These are phyloP conservation scores for Gerris lacustris DNA, from an alignment of 2,888 invertebrate genomes.

Conservation along the genomic window DNA sequence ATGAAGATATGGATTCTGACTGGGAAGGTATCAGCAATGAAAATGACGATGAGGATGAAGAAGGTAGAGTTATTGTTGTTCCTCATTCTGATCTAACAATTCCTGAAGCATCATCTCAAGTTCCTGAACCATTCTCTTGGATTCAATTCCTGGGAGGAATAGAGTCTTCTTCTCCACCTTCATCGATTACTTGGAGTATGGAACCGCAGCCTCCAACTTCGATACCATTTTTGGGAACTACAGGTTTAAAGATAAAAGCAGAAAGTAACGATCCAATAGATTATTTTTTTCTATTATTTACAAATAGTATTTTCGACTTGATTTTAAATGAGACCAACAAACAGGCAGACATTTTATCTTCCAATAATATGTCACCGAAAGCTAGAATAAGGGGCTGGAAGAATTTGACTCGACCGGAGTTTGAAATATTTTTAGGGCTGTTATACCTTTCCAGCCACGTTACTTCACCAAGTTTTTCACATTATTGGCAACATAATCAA, in stretches of 20 bases:
- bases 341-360: background rate
- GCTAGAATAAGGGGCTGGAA: background rate
- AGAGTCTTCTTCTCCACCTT: background rate
- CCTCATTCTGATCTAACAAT: background rate
- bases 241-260: background rate
- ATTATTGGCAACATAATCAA: background rate
- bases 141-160: background rate
- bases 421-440: background rate
- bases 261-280: background rate
- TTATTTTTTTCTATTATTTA: background rate
- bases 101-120: no score
- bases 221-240: background rate
- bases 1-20: background rate
- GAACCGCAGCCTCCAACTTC: background rate
- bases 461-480: background rate
- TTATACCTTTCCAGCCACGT: background rate
- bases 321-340: background rate
- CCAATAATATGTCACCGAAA: background rate
- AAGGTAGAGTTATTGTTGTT: background rate
- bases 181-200: background rate
- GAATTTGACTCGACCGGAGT: background rate
- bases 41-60: background rate
- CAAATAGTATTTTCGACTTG: background rate
- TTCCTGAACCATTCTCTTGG: background rate
- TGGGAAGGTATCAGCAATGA: background rate